These are phyloP conservation scores for Peromyscus leucopus DNA, from an alignment of 2,113 vertebrate genomes.

Conservation along the genomic window DNA sequence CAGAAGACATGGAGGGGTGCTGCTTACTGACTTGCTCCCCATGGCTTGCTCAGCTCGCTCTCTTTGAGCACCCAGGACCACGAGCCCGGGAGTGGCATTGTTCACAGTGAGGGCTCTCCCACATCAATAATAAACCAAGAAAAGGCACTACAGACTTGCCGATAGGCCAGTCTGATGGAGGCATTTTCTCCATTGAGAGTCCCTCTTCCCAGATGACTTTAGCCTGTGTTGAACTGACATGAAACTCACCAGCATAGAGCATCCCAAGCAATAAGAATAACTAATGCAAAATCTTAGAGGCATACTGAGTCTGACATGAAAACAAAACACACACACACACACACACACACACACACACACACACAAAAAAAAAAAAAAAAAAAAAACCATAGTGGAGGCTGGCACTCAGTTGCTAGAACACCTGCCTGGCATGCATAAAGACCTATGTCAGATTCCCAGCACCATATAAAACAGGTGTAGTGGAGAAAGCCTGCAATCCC, in stretches of 20 bases:
- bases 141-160: background rate
- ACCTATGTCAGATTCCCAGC: background rate
- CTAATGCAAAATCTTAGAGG: background rate
- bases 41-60: background rate
- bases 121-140: background rate
- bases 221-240: no score
- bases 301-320: background rate
- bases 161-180: background rate
- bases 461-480: no score
- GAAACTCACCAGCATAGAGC: background rate
- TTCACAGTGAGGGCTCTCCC: background rate
- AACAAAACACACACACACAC: no score
- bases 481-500: background rate
- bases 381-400: background rate
- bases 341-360: no score
- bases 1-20: background rate
- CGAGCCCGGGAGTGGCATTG: background rate
- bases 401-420: background rate
- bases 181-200: background rate
- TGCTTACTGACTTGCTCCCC: background rate
- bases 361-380: background rate
- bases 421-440: no score
- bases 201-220: background rate
- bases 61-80: background rate
- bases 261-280: background rate